Percentiles rank a stretch among this genome's conserved stretches.
These are phyloP conservation scores for Callaeas wilsoni DNA, from an alignment of 2,113 vertebrate species.

Conservation along the genomic window DNA sequence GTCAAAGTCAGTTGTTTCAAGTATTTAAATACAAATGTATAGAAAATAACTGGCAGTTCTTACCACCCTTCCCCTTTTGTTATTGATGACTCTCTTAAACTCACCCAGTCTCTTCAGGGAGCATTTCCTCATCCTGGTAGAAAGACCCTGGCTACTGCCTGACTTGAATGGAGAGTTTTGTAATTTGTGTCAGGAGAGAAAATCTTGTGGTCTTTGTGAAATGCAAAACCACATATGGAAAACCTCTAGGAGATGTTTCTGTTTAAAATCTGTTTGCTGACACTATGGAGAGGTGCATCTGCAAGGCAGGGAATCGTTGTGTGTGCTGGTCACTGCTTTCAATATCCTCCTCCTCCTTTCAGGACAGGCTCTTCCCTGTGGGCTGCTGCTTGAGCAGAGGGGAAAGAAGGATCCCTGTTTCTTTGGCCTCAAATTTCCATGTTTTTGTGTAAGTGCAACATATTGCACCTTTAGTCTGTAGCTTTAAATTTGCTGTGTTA, in stretches of 20 bases:
- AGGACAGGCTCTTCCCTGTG: not conserved
- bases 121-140: not conserved
- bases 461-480: not conserved
- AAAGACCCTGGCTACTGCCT: not conserved
- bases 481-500: not conserved
- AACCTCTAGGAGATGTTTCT: not conserved
- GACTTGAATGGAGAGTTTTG: not conserved
- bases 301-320: fast-evolving
- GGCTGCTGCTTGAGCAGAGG: not conserved
- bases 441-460: not conserved
- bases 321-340: not conserved
- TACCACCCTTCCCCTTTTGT: not conserved
- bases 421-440: not conserved
- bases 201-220: not conserved
- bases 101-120: not conserved
- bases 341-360: not conserved
- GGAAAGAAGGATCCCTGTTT: not conserved
- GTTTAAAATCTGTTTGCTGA: not conserved
- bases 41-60: not conserved
- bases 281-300: not conserved
- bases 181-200: not conserved
- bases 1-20: not conserved
- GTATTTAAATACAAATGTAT: not conserved
- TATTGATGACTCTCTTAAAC: not conserved
- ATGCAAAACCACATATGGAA: not conserved